These are phyloP conservation scores for Mechanitis messenoides DNA, from an alignment of 2,888 invertebrate genomes.

Conservation along the genomic window DNA sequence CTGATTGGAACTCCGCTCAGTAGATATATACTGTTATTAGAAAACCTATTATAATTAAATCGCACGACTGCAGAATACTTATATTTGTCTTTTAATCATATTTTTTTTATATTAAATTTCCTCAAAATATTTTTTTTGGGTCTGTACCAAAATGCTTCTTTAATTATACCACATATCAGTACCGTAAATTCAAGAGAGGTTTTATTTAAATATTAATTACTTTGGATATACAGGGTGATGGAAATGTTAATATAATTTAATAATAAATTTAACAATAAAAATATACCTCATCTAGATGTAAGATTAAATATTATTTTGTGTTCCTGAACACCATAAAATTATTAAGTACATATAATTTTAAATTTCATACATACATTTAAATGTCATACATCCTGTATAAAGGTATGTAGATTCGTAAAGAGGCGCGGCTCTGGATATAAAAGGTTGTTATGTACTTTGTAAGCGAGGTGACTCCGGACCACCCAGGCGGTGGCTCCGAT, in stretches of 20 bases:
- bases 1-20: constrained; percentile 58
- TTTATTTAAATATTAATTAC: constrained; percentile 60
- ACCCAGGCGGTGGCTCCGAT: constrained; percentile 55
- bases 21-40: constrained; percentile 45
- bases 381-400: constrained; percentile 26
- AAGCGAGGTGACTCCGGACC: constrained; percentile 65
- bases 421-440: constrained; percentile 40
- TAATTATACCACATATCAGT: constrained; percentile 56
- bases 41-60: constrained; percentile 56
- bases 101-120: constrained; percentile 10
- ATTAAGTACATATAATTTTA: constrained; percentile 5
- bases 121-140: constrained; percentile 22
- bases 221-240: constrained; percentile 17
- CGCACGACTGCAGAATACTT: constrained; percentile 22
- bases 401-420: constrained; percentile 20
- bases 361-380: constrained; percentile 8
- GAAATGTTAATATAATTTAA: neutral
- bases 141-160: constrained; percentile 37
- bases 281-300: neutral
- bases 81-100: constrained; percentile 9
- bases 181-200: constrained; percentile 52
- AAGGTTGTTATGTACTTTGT: constrained; percentile 51
- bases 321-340: too few species aligned
- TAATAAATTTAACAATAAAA: neutral
- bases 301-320: neutral